These are phyloP conservation scores for Macrosteles quadrilineatus DNA, from an alignment of 1,140 invertebrate species.

Conservation along the genomic window DNA sequence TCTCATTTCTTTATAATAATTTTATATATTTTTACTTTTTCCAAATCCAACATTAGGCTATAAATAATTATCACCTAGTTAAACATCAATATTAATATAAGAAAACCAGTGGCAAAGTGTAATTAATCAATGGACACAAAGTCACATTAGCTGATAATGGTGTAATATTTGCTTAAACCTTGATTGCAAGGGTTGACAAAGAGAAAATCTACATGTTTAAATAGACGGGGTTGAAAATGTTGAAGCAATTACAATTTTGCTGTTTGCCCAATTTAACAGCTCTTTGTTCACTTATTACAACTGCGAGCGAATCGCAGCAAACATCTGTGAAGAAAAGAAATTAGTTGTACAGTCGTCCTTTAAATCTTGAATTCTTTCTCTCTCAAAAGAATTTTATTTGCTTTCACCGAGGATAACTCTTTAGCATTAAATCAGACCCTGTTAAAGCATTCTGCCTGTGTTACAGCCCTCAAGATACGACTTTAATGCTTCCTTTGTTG, in stretches of 20 bases:
- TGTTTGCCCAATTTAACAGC: slow-evolving; percentile 14
- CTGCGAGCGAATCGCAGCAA: background rate
- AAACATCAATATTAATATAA: too few relatives aligned
- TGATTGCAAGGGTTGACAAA: too few relatives aligned
- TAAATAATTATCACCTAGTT: too few relatives aligned
- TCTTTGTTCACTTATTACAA: background rate
- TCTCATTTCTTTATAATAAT: too few relatives aligned
- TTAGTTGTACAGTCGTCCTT: background rate
- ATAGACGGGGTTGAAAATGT: background rate
- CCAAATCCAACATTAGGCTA: too few relatives aligned
- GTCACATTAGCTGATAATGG: too few relatives aligned
- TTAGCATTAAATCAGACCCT: background rate
- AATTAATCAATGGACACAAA: too few relatives aligned
- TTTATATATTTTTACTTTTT: too few relatives aligned
- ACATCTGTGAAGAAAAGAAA: slow-evolving; percentile 3
- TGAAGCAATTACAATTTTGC: slow-evolving; percentile 14
- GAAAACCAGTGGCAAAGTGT: too few relatives aligned
- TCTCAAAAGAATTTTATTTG: background rate
- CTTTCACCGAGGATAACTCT: background rate
- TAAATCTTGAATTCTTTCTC: slow-evolving; percentile 1
- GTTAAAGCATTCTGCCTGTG: background rate
- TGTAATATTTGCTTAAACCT: too few relatives aligned
- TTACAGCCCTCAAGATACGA: too few relatives aligned
- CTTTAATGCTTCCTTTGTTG: background rate
- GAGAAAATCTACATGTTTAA: background rate